Base-by-base conservation (phyloP, 2,113 vertebrate species). In the Natator depressus region DNA sequence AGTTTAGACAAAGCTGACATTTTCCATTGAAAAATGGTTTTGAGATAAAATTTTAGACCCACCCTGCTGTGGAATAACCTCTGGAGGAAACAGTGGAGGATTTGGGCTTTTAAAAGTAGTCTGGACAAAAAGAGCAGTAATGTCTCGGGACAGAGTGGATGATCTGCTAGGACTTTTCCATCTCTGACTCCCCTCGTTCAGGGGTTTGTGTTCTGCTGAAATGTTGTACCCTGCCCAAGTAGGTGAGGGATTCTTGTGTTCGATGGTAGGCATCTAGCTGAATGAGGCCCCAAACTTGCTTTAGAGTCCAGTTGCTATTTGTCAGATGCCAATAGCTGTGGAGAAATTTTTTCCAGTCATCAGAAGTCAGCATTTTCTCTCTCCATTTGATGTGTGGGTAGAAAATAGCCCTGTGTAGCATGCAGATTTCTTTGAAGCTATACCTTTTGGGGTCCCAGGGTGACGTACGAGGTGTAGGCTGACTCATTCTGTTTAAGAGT, bases 381-480 rank as follows among this genome's bases (percentile, higher is more conserved):
- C 49, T 89, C 72, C 79, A 95, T 97, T 96, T 97, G 96, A 97
- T 96, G 86, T 93, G 82, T 94, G 89, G 86, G n/a, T 55, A 93
- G 95, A 96, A 97, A 95, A 95, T 55, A 96, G 93, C 57, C 91
- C 84, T 17, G 62, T 94, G 90, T 92, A 95, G 89, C 88, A 94
- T 91, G 75, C 90, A 13, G 72, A 84, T 96, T 96, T 94, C 84
- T 96, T 96, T 92, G 83, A 85, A 96, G 93, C 91, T 93, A 91
- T 97, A 89, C 89, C 93, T 97, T 96, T n/a, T 84, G 91, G 92
- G 94, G 96, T 96, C 95, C 93, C 93, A 95, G 89, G 93, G 93
- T 96, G 96, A 96, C 93, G 93, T 89, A 91, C 93, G 91, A 96
- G 95, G 95, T 96, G 95, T 96, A 88, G 19, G n/a, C 94, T 96